phyloP scores from a whole-genome alignment of 2,888 invertebrate species.

The Patella caerulea region DNA sequence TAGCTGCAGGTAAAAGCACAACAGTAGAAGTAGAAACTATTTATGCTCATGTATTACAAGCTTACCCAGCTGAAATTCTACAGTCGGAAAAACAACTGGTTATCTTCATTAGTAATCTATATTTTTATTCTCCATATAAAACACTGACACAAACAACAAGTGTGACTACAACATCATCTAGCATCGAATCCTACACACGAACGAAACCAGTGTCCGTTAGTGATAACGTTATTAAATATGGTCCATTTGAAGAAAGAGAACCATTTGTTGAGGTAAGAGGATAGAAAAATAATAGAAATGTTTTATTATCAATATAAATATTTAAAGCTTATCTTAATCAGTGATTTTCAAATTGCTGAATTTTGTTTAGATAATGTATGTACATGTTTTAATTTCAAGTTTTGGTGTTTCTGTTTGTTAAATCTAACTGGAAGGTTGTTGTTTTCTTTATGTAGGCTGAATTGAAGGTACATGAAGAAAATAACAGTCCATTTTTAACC shows the following conservation, averaged over 20 bases:
- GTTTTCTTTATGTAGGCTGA: slow-evolving; percentile 68
- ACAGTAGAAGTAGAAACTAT: slow-evolving; percentile 74
- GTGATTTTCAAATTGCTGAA: not conserved
- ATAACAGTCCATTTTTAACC: slow-evolving; percentile 95
- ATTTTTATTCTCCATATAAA: slow-evolving; percentile 87
- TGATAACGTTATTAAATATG: slow-evolving; percentile 88
- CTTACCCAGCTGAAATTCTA: slow-evolving; percentile 89
- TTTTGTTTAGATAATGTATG: not conserved
- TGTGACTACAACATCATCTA: slow-evolving; percentile 83
- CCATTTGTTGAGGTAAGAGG: slow-evolving; percentile 73
- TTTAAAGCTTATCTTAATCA: not conserved
- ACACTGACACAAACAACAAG: slow-evolving; percentile 86
- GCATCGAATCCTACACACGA: slow-evolving; percentile 76
- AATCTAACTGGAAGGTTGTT: not conserved
- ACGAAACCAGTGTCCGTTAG: slow-evolving; percentile 75
- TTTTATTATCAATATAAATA: not conserved
- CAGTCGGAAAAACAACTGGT: slow-evolving; percentile 96
- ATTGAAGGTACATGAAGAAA: slow-evolving; percentile 91
- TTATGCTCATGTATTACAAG: slow-evolving; percentile 82
- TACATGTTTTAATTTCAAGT: too few species aligned
- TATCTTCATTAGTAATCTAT: slow-evolving; percentile 86
- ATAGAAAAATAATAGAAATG: too few species aligned
- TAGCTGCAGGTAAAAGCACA: slow-evolving; percentile 63
- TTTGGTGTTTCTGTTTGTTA: not conserved
- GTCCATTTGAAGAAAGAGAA: slow-evolving; percentile 85